phyloP scores from a whole-genome alignment of 2,888 invertebrate genomes.

The Hedya salicella region DNA sequence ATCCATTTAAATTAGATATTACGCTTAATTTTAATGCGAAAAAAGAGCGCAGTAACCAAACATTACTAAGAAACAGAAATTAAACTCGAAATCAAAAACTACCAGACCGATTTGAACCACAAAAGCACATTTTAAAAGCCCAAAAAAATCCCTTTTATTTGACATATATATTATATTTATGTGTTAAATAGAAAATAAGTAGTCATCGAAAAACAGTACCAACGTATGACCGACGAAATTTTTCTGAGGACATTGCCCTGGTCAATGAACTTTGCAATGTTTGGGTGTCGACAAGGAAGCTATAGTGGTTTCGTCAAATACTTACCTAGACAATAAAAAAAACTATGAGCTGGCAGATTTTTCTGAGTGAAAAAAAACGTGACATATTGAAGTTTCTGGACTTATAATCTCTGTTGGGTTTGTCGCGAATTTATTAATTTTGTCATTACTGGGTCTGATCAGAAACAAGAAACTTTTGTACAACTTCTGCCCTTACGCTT shows the following conservation, averaged over 20 bases:
- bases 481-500: no score
- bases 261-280: constrained; percentile 32
- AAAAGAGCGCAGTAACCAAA: not conserved
- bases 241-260: constrained; percentile 22
- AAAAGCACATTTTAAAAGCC: constrained; percentile 11
- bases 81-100: constrained; percentile 15
- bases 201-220: constrained; percentile 21
- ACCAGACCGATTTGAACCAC: not conserved
- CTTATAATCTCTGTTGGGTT: no score
- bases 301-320: constrained; percentile 11
- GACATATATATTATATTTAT: not conserved
- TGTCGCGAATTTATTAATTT: no score
- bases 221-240: constrained; percentile 19
- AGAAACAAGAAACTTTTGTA: no score
- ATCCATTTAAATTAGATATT: not conserved
- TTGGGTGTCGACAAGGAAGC: constrained; percentile 31
- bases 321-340: constrained; percentile 40
- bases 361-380: no score
- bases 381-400: no score
- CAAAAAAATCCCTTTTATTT: constrained; percentile 8
- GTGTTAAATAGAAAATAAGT: not conserved
- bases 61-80: not conserved
- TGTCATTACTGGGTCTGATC: no score
- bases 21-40: not conserved
- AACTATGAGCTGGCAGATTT: not conserved